These are phyloP conservation scores for Eupeodes corollae DNA, from an alignment of 1,140 invertebrate species.

Conservation along the genomic window DNA sequence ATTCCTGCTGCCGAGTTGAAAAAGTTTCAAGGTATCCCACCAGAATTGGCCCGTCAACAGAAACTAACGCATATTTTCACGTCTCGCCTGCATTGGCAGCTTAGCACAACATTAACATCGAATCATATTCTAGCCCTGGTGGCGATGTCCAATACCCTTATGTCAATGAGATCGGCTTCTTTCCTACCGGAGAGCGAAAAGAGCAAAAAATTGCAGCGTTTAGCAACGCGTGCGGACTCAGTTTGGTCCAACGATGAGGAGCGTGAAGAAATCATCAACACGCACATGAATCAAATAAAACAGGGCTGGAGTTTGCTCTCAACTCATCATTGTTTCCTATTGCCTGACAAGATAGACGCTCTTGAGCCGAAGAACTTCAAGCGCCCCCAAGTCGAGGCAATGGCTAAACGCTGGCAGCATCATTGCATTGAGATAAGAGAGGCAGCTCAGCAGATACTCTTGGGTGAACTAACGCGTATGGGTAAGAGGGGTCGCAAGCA, in stretches of 20 bases:
- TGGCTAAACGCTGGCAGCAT: conserved; percentile 96
- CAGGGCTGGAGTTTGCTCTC: conserved; percentile 94
- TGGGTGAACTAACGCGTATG: conserved; percentile 83
- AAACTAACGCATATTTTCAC: conserved; percentile 72
- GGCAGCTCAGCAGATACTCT: conserved; percentile 87
- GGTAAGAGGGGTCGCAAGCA: conserved; percentile 85
- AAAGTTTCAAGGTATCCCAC: conserved; percentile 48
- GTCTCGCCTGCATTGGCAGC: conserved; percentile 83
- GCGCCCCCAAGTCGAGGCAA: conserved; percentile 88
- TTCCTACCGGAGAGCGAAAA: conserved; percentile 79
- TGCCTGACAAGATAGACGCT: conserved; percentile 77
- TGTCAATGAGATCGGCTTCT: conserved; percentile 95
- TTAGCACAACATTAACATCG: conserved; percentile 87
- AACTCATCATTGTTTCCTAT: conserved; percentile 87
- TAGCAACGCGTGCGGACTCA: conserved; percentile 27
- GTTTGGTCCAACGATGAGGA: conserved; percentile 53
- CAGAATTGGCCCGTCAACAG: conserved; percentile 62
- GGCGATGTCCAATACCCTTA: conserved; percentile 89
- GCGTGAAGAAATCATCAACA: conserved; percentile 66
- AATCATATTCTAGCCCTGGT: conserved; percentile 92
- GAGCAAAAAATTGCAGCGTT: conserved; percentile 60
- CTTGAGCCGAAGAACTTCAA: conserved; percentile 73
- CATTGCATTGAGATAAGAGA: conserved; percentile 93
- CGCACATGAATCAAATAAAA: conserved; percentile 83
- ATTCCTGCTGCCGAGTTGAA: conserved; percentile 38